These are phyloP conservation scores for Hypomecis punctinalis DNA, from an alignment of 2,888 invertebrate genomes.

Conservation along the genomic window DNA sequence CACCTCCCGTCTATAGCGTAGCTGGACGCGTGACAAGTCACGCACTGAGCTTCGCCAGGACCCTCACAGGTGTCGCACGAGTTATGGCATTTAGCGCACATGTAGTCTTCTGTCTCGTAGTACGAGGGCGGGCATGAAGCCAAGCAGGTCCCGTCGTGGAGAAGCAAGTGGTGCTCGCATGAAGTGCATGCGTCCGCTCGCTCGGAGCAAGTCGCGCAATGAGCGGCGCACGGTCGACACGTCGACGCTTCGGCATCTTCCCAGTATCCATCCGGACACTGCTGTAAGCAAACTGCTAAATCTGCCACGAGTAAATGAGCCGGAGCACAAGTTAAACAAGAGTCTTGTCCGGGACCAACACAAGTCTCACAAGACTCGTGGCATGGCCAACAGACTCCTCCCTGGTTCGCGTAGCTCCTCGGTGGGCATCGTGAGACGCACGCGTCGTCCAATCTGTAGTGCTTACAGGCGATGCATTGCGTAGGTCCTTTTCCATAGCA, in stretches of 20 bases:
- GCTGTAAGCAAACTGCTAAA: constrained; percentile 91
- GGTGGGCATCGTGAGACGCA: constrained; percentile 94
- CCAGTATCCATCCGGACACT: constrained; percentile 88
- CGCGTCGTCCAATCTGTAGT: constrained; percentile 92
- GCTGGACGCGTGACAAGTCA: constrained; percentile 90
- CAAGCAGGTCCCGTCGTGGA: constrained; percentile 92
- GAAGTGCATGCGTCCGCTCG: constrained; percentile 93
- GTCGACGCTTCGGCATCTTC: constrained; percentile 90
- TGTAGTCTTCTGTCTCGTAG: constrained; percentile 94
- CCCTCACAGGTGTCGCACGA: constrained; percentile 93
- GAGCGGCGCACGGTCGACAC: constrained; percentile 93
- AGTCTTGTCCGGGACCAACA: constrained; percentile 94
- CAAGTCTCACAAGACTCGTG: constrained; percentile 96
- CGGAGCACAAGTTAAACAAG: constrained; percentile 93
- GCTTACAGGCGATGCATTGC: constrained; percentile 93
- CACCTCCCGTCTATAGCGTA: constrained; percentile 90
- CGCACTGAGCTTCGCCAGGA: constrained; percentile 91
- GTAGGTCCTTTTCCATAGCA: constrained; percentile 94
- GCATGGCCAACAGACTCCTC: constrained; percentile 93
- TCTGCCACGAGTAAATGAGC: constrained; percentile 93
- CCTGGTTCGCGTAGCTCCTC: constrained; percentile 92
- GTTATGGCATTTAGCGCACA: constrained; percentile 91
- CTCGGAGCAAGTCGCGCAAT: constrained; percentile 94
- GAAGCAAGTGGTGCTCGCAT: constrained; percentile 94
- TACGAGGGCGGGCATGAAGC: constrained; percentile 93